These are phyloP conservation scores for Benitochromis conjunctus DNA, from an alignment of 2,113 vertebrate genomes.

Conservation along the genomic window DNA sequence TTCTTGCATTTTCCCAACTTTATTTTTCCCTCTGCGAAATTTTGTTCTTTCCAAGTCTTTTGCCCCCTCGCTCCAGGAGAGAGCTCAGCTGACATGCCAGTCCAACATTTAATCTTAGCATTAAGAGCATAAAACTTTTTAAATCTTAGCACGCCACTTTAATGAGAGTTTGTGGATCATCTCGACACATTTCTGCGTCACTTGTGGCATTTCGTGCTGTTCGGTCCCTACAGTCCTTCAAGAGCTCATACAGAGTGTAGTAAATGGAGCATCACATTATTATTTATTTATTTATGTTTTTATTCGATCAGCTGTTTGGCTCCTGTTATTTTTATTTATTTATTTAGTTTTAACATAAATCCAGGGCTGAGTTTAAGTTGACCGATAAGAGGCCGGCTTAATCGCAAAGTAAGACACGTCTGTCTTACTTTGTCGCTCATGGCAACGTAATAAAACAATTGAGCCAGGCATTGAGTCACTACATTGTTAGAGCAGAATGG, in stretches of 20 bases:
- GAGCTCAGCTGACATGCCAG: background rate
- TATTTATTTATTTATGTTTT: background rate
- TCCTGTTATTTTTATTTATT: background rate
- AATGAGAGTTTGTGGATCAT: background rate
- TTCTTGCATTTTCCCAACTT: background rate
- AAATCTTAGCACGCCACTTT: background rate
- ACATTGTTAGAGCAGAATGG: background rate
- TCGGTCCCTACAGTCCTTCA: background rate
- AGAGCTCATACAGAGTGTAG: background rate
- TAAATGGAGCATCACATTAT: background rate
- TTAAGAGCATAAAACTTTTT: background rate
- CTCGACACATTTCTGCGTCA: background rate
- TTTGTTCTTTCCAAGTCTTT: background rate
- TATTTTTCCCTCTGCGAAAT: background rate
- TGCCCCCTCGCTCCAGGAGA: background rate
- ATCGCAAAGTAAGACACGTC: background rate
- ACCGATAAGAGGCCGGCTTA: background rate
- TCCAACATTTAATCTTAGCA: background rate
- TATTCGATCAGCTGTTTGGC: background rate
- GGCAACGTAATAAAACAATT: background rate
- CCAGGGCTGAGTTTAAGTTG: background rate
- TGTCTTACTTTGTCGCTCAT: slow-evolving; percentile 1
- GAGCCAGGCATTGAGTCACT: background rate
- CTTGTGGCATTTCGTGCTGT: background rate
- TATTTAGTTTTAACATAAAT: background rate